Percentiles rank a stretch among this genome's conserved stretches.
Conservation (phyloP, 2,113 vertebrate species). For the Sturnus vulgaris region DNA sequence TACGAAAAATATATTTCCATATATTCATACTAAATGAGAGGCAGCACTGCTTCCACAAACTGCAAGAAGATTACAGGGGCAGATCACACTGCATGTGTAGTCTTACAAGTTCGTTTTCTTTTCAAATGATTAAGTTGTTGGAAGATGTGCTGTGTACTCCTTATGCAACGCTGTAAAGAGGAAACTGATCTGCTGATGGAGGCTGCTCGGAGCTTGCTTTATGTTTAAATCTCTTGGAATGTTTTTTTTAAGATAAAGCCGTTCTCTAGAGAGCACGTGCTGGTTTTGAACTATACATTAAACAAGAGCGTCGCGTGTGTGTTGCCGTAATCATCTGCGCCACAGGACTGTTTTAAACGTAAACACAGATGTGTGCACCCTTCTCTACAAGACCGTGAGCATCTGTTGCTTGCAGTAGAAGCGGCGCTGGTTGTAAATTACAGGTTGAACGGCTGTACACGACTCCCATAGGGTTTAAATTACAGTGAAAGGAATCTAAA, state of each 20-base stretch:
- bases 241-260: not conserved
- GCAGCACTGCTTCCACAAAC: not conserved
- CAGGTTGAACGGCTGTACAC: not conserved
- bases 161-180: not conserved
- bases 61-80: not conserved
- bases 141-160: not conserved
- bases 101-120: too few species aligned
- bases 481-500: not conserved
- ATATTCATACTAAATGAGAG: not conserved
- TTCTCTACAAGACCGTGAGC: accelerated
- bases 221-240: not conserved
- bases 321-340: not conserved
- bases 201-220: not conserved
- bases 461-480: not conserved
- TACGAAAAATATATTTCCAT: not conserved
- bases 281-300: not conserved
- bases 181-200: not conserved
- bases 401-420: not conserved
- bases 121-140: not conserved
- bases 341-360: not conserved
- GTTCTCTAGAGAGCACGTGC: accelerated
- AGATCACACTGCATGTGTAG: not conserved
- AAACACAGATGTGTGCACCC: not conserved
- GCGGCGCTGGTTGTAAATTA: not conserved
- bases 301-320: accelerated